Evolutionary conservation across 2,797 vertebrate species (phyloP).

Genomic region (Thalassophryne amazonica): DNA sequence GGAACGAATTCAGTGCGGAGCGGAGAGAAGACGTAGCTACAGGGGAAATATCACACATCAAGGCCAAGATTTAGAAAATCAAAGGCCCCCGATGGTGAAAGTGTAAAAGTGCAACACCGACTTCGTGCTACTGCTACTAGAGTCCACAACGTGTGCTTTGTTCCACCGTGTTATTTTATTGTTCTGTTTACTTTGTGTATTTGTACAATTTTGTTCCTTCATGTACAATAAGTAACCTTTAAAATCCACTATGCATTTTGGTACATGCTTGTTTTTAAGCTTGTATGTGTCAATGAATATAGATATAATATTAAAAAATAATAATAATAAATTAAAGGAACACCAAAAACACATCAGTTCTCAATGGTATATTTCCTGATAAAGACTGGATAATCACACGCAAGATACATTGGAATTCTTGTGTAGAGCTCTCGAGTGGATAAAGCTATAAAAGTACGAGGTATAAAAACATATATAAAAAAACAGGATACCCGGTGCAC

Average conservation of each 20-base stretch:
- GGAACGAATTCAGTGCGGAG: conserved; percentile 28
- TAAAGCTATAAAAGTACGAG: too few relatives aligned
- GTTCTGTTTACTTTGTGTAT: conserved; percentile 1
- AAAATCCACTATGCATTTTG: neutral
- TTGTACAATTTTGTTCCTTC: neutral
- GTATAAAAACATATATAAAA: too few relatives aligned
- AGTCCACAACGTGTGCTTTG: conserved; percentile 2
- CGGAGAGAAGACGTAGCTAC: conserved; percentile 11
- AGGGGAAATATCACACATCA: conserved; percentile 13
- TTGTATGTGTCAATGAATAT: too few relatives aligned
- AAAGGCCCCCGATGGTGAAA: conserved; percentile 27
- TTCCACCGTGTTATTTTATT: neutral
- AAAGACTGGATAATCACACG: too few relatives aligned
- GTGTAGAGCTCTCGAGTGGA: too few relatives aligned
- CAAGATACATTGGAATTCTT: too few relatives aligned
- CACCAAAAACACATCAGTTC: too few relatives aligned
- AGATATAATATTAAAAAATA: too few relatives aligned
- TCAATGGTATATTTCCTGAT: too few relatives aligned
- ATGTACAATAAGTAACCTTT: neutral
- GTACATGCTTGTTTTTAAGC: neutral
- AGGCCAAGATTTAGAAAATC: conserved; percentile 26
- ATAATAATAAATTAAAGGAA: too few relatives aligned
- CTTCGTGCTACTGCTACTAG: conserved; percentile 1
- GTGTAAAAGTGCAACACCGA: neutral
- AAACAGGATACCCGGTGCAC: too few relatives aligned